Base-by-base conservation (phyloP, 2,797 vertebrate species). In the Pithecia hirsuta region DNA sequence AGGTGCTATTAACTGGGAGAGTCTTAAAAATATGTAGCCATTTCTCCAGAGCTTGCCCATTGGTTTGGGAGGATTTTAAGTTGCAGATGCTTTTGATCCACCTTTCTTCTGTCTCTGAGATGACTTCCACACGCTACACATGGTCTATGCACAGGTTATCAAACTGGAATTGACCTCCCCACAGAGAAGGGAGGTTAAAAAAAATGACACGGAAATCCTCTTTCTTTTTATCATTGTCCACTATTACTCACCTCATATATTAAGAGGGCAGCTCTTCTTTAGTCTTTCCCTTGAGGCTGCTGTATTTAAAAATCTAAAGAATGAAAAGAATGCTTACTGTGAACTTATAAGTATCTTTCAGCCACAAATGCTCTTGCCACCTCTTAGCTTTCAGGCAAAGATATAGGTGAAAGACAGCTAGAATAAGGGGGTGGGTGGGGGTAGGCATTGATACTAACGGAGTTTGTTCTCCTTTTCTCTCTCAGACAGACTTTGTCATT, bases 221-320 rank as follows among this genome's bases (percentile, higher is more conserved):
- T 96, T 30, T 82, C 17, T 75, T 87, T 92, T 79, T 61, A 76
- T 17, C 10, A 2, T 70, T 94, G 36, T 55, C 80, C 19, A 39
- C 80, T 80, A 50, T 95, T 94, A 85, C 8, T 72, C 20, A 83
- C 11, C 4, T 52, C 64, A 55, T 67, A 9, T 74, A 86, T 91
- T 81, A 88, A 96, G 96, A 86, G 26, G 79, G 52, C 24, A 93
- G 26, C 67, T 89, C 41, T 41, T 70, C 79, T 95, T 95, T 96
- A 52, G 79, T 83, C 61, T 89, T 85, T 9, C 30, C 4, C 50
- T 41, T 50, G 8, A 93, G 82, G 14, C 5, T 78, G 50, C 44
- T 24, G 52, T 76, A 87, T 95, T 96, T 74, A 93, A 94, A 91
- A 96, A 95, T 95, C 79, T 89, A 59, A 95, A 94, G 89, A 96